A percentile compares a stretch with the other conserved stretches of the same genome.
These are phyloP conservation scores for Myotis vivesi DNA, from an alignment of 2,797 vertebrate genomes.

Conservation along the genomic window DNA sequence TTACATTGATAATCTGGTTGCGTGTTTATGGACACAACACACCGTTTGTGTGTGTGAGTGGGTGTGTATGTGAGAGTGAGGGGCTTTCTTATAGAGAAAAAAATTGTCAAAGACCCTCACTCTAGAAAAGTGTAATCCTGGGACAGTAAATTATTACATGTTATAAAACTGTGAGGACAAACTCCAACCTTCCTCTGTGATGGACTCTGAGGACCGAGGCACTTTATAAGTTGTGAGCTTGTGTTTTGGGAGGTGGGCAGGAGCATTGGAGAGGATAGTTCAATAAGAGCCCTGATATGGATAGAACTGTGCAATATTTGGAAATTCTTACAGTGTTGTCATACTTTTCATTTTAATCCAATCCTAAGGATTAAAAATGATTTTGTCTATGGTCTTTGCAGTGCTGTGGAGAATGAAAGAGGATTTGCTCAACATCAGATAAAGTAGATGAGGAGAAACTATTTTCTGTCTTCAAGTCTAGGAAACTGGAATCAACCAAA, in stretches of 20 bases:
- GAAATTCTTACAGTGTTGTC: neutral
- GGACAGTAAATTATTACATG: neutral
- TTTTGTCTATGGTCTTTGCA: neutral
- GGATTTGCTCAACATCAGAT: neutral
- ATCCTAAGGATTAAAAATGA: neutral
- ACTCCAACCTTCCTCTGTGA: neutral
- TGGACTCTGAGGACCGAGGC: neutral
- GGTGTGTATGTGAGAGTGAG: too few relatives aligned
- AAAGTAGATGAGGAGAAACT: neutral
- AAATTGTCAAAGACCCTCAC: neutral
- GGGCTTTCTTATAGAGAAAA: neutral
- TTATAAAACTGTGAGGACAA: neutral
- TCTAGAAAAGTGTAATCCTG: neutral
- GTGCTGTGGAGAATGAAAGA: neutral
- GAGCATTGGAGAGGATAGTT: neutral
- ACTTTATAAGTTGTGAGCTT: neutral
- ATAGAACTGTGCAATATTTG: neutral
- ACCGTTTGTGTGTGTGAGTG: neutral
- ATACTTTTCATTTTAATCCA: neutral
- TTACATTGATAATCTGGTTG: neutral
- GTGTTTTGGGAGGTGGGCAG: neutral
- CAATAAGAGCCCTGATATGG: neutral
- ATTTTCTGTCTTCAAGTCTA: neutral
- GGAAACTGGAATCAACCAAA: neutral
- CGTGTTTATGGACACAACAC: neutral